Evolutionary conservation across 2,113 vertebrate species (phyloP), one percentile per base, ranked within the genome.

Genomic region (Odocoileus virginianus): DNA sequence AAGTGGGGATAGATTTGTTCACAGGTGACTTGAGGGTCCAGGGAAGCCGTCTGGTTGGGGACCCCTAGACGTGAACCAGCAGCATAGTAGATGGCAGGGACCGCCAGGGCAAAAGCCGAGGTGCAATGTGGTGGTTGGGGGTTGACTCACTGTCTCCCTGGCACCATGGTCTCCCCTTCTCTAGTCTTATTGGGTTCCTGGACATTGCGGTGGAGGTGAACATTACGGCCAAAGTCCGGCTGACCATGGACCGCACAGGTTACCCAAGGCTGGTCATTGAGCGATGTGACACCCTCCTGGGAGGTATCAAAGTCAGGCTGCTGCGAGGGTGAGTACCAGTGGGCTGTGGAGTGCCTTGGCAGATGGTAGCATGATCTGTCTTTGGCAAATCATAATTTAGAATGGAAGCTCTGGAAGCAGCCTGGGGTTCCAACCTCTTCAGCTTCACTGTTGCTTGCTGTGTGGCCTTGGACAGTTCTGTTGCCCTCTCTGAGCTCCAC

Each of bases 181-280:
- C 1, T 87, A 99, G 98, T 81, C 97, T 99, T 27, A 96, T 99
- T 2, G 98, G 99, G n/a, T 96, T 98, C 60, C 98, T 99, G 0
- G 96, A 98, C 89, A 57, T 99, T 0, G 67, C 97, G 0, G 98
- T 98, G 74, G 98, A 99, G 64, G 98, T 98, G 85, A 99, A 98
- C 97, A 98, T 98, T 97, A 98, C 98, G 0, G 89, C 98, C 3
- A 98, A 96, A 76, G 98, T 97, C 74, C 95, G 98, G 60, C 94
- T 99, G 61, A 98, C 98, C 67, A 98, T 98, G 98, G 98, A 98
- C 0, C 55, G 94, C 88, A 97, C 28, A 0, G 90, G 98, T 33
- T 98, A 94, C 54, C 98, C 99, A 0, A 86, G 86, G 7, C 97
- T 99, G 94, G 98, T 98, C 82, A 89, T 98, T 0, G 99, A 98